Conservation (phyloP, 2,113 vertebrate genomes). For the Sarotherodon lohbergeri region DNA sequence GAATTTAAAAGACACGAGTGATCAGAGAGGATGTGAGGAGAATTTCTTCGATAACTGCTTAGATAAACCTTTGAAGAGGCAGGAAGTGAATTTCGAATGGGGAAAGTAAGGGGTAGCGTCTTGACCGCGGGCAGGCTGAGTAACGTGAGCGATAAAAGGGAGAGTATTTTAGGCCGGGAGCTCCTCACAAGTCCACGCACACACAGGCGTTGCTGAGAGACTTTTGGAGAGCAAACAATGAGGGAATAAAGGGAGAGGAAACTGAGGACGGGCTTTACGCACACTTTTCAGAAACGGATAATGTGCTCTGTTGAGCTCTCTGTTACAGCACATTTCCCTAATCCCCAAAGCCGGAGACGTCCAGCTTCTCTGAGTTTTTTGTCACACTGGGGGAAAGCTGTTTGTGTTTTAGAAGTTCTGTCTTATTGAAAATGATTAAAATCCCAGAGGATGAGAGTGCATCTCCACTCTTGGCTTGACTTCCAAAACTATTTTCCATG, state of each 20-base stretch:
- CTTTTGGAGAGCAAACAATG: slow-evolving; percentile 52
- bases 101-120: not conserved
- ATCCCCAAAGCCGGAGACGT: not conserved
- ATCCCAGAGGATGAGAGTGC: not conserved
- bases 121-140: not conserved
- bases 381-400: not conserved
- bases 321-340: slow-evolving; percentile 16
- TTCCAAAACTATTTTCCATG: slow-evolving; percentile 27
- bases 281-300: slow-evolving; percentile 30
- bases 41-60: not conserved
- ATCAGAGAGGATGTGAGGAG: not conserved
- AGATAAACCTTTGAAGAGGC: not conserved
- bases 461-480: not conserved
- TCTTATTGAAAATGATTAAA: not conserved
- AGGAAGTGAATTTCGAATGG: not conserved
- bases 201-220: slow-evolving; percentile 44
- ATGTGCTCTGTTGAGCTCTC: slow-evolving; percentile 5
- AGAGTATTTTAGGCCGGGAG: slow-evolving; percentile 41
- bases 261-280: slow-evolving; percentile 13
- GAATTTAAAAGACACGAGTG: not conserved
- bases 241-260: slow-evolving; percentile 31
- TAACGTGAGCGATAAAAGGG: slow-evolving; percentile 23
- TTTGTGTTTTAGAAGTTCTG: not conserved
- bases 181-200: slow-evolving; percentile 49
- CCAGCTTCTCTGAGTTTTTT: not conserved